These are phyloP conservation scores for Scrobipalpa costella DNA, from an alignment of 2,888 invertebrate genomes.

Conservation along the genomic window DNA sequence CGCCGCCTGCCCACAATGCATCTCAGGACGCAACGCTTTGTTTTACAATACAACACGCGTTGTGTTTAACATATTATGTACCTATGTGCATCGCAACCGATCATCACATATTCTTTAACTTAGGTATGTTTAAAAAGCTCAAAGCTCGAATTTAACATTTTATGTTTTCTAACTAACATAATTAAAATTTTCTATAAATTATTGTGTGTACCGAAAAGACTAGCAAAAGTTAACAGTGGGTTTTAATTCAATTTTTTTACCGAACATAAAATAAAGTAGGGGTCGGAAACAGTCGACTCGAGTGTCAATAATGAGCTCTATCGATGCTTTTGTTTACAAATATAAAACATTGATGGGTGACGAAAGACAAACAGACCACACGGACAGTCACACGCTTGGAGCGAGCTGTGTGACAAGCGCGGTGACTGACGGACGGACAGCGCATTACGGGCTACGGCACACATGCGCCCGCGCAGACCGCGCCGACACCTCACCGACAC, in stretches of 20 bases:
- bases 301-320: background rate
- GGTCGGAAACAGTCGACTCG: background rate
- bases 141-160: too few relatives aligned
- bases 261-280: background rate
- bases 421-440: slow-evolving; percentile 20
- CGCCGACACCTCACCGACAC: background rate
- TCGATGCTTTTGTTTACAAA: slow-evolving; percentile 60
- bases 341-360: slow-evolving; percentile 42
- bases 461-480: background rate
- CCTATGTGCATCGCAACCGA: background rate
- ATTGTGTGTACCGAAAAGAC: too few relatives aligned
- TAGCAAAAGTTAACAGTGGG: background rate
- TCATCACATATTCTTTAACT: background rate
- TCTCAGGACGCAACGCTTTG: slow-evolving; percentile 67
- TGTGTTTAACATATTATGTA: slow-evolving; percentile 12
- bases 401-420: slow-evolving; percentile 35
- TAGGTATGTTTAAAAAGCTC: background rate
- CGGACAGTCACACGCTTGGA: slow-evolving; percentile 42
- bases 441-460: background rate
- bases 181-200: background rate
- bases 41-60: slow-evolving; percentile 66
- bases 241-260: background rate
- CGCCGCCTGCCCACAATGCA: slow-evolving; percentile 70
- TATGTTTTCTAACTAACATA: too few relatives aligned
- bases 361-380: slow-evolving; percentile 43